Base-by-base conservation (phyloP, 2,113 vertebrate species). In the Motacilla alba region DNA sequence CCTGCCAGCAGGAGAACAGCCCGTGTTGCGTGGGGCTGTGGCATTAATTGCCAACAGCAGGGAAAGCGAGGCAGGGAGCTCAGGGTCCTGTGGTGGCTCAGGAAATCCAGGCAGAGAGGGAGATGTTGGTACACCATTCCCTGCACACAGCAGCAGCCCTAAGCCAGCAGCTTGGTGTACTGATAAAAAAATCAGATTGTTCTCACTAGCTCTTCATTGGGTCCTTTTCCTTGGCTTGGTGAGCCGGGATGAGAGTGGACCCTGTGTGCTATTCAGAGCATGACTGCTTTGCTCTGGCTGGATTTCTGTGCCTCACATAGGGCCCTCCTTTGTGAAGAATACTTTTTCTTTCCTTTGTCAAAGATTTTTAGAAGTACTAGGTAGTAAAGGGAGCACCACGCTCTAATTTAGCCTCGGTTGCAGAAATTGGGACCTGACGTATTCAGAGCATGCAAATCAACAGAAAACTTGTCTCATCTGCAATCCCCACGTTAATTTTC, bases 201-300 rank as follows among this genome's bases (percentile, higher is more conserved):
- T 96, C 47, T 68, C 43, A 13, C 31, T 73, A 75, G 33, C 69
- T 94, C 66, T 70, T 87, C 67, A 87, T 16, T 28, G 4, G 39
- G 30, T n/a, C 43, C 39, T 68, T 81, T 73, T 76, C 95, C 52
- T 86, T 55, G 81, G 67, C 66, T 93, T 70, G 55, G 52, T 18
- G 52, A 80, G 43, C 53, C 28, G 20, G 64, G 81, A 75, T 75
- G 37, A 80, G 67, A 77, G 43, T 13, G 41, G 52, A 67, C 41
- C 47, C 83, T 59, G 47, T 55, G 59, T 60, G 88, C 76, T 94
- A 69, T 84, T 94, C 93, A 89, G 74, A 86, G 78, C 80, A 81
- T 47, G 79, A 76, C 87, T 82, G 85, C 56, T 83, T 43, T 37
- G 46, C 74, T 69, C 53, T 76, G 86, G 24, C 50, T 87, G n/a